These are phyloP conservation scores for Mustelus asterias DNA, from an alignment of 2,113 vertebrate genomes.

Conservation along the genomic window DNA sequence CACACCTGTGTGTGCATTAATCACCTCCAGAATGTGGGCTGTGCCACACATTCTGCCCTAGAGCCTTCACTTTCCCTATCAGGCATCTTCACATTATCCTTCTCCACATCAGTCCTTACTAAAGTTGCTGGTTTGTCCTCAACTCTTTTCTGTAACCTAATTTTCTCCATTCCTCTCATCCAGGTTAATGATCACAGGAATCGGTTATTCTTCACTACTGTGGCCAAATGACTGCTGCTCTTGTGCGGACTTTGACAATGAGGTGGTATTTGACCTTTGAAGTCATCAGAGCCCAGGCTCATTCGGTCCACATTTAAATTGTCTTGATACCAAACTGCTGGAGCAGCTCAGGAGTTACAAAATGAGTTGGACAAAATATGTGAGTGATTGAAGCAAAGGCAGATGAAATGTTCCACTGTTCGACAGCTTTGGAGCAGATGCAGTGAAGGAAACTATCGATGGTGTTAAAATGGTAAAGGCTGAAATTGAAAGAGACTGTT, in stretches of 20 bases:
- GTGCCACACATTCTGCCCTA: not conserved
- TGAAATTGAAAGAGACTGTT: not conserved
- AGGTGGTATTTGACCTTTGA: not conserved
- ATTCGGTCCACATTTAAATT: not conserved
- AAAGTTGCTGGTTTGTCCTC: not conserved
- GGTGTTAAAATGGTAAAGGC: not conserved
- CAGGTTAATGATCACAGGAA: not conserved
- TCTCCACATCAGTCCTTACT: not conserved
- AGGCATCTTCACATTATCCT: not conserved
- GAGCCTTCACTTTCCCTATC: not conserved
- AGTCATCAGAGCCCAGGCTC: not conserved
- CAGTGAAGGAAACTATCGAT: not conserved
- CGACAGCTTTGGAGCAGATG: too few relatives aligned
- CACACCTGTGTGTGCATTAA: not conserved
- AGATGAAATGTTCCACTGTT: not conserved
- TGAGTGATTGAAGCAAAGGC: not conserved
- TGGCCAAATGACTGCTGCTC: not conserved
- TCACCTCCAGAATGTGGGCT: not conserved
- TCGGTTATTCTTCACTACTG: not conserved
- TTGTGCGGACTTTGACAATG: not conserved
- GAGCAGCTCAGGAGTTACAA: not conserved
- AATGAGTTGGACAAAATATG: not conserved
- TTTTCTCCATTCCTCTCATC: not conserved
- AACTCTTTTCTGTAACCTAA: not conserved
- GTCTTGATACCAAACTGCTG: not conserved